phyloP scores from a whole-genome alignment of 2,113 vertebrate species.

The Psephotus haematonotus region DNA sequence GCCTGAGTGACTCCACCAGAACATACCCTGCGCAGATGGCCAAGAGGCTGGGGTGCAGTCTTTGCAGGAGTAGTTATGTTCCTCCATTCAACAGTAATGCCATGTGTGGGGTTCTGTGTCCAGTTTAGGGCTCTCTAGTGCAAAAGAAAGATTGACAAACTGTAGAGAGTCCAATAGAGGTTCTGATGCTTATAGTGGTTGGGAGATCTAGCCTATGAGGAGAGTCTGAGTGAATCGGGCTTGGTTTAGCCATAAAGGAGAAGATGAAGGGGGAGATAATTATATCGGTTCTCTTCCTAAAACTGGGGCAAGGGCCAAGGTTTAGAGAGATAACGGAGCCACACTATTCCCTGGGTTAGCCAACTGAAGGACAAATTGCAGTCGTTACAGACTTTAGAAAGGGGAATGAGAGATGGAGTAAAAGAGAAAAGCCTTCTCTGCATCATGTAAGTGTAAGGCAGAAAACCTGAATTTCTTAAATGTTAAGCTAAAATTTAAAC shows the following conservation, averaged over 20 bases:
- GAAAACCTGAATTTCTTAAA: not conserved
- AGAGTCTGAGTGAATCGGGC: not conserved
- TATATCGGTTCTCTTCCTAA: not conserved
- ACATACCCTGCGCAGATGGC: not conserved
- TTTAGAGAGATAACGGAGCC: not conserved
- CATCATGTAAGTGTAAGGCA: not conserved
- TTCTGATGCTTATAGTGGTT: not conserved
- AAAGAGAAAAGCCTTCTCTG: not conserved
- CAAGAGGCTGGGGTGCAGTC: not conserved
- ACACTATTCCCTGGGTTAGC: not conserved
- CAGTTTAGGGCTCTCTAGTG: not conserved
- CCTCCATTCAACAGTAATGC: not conserved
- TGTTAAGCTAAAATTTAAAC: not conserved
- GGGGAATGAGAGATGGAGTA: not conserved
- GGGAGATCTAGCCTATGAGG: not conserved
- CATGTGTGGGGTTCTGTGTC: not conserved
- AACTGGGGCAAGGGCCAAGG: accelerated
- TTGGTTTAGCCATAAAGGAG: not conserved
- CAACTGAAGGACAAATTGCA: not conserved
- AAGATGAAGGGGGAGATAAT: not conserved
- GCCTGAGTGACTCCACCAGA: not conserved
- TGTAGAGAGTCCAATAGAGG: not conserved
- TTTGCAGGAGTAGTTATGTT: not conserved
- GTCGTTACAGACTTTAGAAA: not conserved
- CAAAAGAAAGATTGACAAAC: not conserved